phyloP scores from a whole-genome alignment of 2,888 invertebrate species.

The Thymelicus lineola region DNA sequence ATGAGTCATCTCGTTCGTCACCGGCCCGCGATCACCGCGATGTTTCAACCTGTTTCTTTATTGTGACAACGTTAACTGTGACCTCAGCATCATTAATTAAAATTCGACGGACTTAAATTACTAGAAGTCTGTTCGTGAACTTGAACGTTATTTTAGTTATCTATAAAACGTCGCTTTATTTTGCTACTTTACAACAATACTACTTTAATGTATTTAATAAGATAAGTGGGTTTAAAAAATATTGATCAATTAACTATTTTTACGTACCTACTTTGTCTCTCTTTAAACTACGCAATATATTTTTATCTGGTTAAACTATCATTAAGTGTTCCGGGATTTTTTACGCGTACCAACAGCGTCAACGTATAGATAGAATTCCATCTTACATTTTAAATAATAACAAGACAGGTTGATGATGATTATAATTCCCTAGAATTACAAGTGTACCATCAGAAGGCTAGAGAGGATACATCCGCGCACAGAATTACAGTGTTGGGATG shows the following conservation, averaged over 20 bases:
- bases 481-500: neutral
- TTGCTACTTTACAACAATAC: neutral
- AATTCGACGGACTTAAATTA: constrained; percentile 16
- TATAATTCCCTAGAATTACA: neutral
- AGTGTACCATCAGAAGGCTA: neutral
- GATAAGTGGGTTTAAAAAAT: neutral
- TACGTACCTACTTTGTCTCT: too few relatives aligned
- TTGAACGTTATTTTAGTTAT: constrained; percentile 1
- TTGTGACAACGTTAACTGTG: constrained; percentile 29
- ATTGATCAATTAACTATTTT: too few relatives aligned
- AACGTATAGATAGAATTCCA: neutral
- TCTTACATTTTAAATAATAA: neutral
- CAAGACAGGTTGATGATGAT: neutral
- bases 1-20: constrained; percentile 45
- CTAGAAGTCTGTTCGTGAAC: neutral
- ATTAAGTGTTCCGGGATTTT: too few relatives aligned
- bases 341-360: too few relatives aligned
- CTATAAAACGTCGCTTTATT: neutral
- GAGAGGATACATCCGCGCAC: neutral
- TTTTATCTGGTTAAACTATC: too few relatives aligned
- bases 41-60: constrained; percentile 34
- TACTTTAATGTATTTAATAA: neutral
- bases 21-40: too few relatives aligned
- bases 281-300: too few relatives aligned
- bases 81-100: constrained; percentile 27